Evolutionary conservation across 2,113 vertebrate genomes (phyloP).

Genomic region (Trogon surrucura): DNA sequence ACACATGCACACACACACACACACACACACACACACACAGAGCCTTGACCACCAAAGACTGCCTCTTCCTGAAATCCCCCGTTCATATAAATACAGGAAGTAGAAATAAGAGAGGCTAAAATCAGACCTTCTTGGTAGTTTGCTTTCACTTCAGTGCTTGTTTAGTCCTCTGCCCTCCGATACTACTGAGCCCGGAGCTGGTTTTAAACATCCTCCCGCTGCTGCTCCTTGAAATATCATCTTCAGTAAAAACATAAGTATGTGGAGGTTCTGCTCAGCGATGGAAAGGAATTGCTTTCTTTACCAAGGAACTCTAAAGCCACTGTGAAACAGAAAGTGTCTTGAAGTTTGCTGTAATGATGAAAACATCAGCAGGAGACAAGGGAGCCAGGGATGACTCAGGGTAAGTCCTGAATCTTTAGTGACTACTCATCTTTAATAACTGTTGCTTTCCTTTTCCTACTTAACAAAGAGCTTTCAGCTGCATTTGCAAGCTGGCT

Average conservation of each 20-base stretch:
- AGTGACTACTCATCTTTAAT: constrained; percentile 4
- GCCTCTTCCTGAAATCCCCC: constrained; percentile 88
- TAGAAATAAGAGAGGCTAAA: constrained; percentile 70
- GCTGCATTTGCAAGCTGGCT: background rate
- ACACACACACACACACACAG: background rate
- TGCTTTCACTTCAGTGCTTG: constrained; percentile 41
- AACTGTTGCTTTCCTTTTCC: background rate
- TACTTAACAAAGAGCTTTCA: background rate
- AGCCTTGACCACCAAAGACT: constrained; percentile 82
- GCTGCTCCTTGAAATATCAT: background rate
- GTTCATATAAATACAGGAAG: constrained; percentile 84
- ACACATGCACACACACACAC: background rate
- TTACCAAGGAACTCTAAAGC: constrained; percentile 26
- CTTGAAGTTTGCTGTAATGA: constrained; percentile 58
- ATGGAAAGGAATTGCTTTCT: constrained; percentile 56
- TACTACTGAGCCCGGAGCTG: constrained; percentile 13
- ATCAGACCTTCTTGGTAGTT: constrained; percentile 51
- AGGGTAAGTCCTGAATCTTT: constrained; percentile 76
- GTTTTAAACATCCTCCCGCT: constrained; percentile 39
- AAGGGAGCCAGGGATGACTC: constrained; percentile 59
- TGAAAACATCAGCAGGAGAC: constrained; percentile 74
- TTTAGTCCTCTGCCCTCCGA: constrained; percentile 1
- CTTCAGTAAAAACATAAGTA: background rate
- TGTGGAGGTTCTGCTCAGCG: constrained; percentile 47
- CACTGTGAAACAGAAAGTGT: constrained; percentile 58